phyloP scores from a whole-genome alignment of 2,888 invertebrate species.

The Hanleya hanleyi region DNA sequence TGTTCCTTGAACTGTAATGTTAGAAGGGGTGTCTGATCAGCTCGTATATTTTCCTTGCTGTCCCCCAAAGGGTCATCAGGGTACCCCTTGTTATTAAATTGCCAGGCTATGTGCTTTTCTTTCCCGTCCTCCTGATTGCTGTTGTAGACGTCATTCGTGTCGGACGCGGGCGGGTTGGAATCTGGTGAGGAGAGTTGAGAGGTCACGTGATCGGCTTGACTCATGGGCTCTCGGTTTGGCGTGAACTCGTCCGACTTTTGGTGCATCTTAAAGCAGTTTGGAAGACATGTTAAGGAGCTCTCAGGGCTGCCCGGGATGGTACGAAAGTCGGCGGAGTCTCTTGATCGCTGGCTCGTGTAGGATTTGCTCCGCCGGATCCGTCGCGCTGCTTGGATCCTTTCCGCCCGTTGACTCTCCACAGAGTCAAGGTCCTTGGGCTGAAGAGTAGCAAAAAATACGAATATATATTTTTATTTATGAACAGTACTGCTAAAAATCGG shows the following conservation, averaged over 20 bases:
- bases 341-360: slow-evolving; percentile 53
- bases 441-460: slow-evolving; percentile 24
- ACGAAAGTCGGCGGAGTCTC: background rate
- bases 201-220: slow-evolving; percentile 20
- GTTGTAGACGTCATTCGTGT: slow-evolving; percentile 15
- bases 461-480: too few species aligned
- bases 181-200: slow-evolving; percentile 56
- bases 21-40: slow-evolving; percentile 6
- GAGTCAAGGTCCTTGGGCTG: slow-evolving; percentile 66
- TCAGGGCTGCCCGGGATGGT: slow-evolving; percentile 20
- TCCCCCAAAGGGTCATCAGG: slow-evolving; percentile 42
- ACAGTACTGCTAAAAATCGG: too few species aligned
- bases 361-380: slow-evolving; percentile 60
- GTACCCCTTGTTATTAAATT: slow-evolving; percentile 33
- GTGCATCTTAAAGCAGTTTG: slow-evolving; percentile 62
- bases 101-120: slow-evolving; percentile 20
- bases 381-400: slow-evolving; percentile 60
- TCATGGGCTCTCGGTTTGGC: background rate
- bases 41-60: slow-evolving; percentile 40
- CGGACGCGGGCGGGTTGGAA: slow-evolving; percentile 55
- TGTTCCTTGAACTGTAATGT: background rate
- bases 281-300: slow-evolving; percentile 60
- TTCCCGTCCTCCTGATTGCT: background rate
- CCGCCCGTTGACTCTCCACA: slow-evolving; percentile 58
- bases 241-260: slow-evolving; percentile 49